Evolutionary conservation across 1,140 invertebrate species (phyloP).

Genomic region (Saxidomus purpurata): DNA sequence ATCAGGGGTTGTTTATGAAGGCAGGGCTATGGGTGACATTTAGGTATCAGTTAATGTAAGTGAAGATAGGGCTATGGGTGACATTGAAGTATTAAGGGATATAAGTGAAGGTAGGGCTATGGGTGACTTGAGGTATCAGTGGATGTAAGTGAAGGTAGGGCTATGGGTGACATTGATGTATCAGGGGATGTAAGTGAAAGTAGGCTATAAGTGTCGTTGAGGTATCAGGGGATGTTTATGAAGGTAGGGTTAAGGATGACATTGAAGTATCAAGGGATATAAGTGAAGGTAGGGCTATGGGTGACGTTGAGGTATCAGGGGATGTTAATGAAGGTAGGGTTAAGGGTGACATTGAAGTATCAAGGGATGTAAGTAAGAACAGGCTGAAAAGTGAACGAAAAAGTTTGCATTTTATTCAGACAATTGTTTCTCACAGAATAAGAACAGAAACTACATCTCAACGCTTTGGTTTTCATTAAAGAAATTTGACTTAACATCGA

Average conservation of each 20-base stretch:
- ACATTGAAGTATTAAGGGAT: neutral
- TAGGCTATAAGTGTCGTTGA: neutral
- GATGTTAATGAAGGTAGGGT: too few species aligned
- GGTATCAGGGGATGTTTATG: too few species aligned
- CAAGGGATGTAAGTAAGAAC: neutral
- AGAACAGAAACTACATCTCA: neutral
- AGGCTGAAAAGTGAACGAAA: neutral
- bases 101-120: too few species aligned
- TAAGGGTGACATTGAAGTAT: neutral
- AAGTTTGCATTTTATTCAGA: neutral
- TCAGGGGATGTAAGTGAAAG: neutral
- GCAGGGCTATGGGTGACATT: neutral
- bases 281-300: too few species aligned
- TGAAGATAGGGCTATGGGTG: neutral
- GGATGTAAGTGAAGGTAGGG: neutral
- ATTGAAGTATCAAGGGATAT: neutral
- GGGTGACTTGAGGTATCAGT: too few species aligned
- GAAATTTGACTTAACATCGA: constrained; percentile 15
- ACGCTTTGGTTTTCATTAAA: neutral
- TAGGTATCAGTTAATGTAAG: neutral
- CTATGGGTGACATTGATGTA: neutral
- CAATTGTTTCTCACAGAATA: neutral
- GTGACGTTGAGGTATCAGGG: neutral
- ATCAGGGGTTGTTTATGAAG: neutral
- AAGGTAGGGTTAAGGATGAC: neutral